Conservation (phyloP, 2,797 vertebrate genomes). For the Onychomys leucogaster region DNA sequence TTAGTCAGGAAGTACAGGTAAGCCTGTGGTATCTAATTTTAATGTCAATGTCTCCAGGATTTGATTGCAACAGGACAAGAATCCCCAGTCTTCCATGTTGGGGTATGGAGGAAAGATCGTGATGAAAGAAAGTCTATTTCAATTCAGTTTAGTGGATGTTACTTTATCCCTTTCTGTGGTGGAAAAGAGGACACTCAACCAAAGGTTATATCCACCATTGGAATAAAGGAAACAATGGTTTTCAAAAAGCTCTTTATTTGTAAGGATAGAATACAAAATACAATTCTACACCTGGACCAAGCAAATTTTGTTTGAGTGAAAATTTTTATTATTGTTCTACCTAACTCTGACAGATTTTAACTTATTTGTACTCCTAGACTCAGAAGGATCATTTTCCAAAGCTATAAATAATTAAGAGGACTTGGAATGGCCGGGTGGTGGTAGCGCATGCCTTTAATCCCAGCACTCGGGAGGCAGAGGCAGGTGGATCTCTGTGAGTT, state of each 20-base stretch:
- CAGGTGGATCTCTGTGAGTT: too few relatives aligned
- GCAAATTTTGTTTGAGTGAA: background rate
- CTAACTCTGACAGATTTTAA: background rate
- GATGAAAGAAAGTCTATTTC: background rate
- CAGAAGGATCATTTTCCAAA: slow-evolving; percentile 17
- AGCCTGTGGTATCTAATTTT: background rate
- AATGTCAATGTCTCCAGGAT: background rate
- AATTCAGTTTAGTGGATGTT: background rate
- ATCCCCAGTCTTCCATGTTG: background rate
- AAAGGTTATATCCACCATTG: background rate
- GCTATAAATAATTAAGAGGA: background rate
- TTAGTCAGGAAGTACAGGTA: background rate
- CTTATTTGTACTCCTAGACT: background rate
- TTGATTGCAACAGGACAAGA: background rate
- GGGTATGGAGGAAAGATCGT: fast-evolving
- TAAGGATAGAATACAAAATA: background rate
- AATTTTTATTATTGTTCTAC: background rate
- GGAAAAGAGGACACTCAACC: background rate
- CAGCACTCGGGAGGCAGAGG: too few relatives aligned
- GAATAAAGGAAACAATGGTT: background rate
- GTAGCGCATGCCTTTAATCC: too few relatives aligned
- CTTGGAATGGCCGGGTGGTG: too few relatives aligned
- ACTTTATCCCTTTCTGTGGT: background rate
- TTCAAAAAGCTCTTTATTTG: background rate
- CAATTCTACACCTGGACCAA: background rate